These are phyloP conservation scores for Agrypnia vestita DNA, from an alignment of 1,140 invertebrate genomes.

Conservation along the genomic window DNA sequence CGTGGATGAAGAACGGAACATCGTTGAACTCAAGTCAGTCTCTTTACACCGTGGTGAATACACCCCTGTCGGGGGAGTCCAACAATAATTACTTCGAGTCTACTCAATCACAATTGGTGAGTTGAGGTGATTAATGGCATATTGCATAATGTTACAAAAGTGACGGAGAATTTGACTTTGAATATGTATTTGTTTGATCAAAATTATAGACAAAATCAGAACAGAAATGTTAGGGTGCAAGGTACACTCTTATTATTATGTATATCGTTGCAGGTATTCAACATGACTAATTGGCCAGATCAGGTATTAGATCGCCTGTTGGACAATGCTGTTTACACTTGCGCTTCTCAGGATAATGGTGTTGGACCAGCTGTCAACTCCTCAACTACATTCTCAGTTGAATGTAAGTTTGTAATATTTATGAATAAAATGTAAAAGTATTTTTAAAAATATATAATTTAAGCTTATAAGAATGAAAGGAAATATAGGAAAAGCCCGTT, in stretches of 20 bases:
- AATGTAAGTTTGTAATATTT: slow-evolving; percentile 81
- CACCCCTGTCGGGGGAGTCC: slow-evolving; percentile 78
- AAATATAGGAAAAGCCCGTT: too few relatives aligned
- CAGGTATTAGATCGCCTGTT: slow-evolving; percentile 81
- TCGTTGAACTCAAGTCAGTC: slow-evolving; percentile 73
- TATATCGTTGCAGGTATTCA: slow-evolving; percentile 73
- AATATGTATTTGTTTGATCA: neutral
- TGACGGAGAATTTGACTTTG: neutral
- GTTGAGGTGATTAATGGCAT: slow-evolving; percentile 50
- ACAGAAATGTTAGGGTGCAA: neutral
- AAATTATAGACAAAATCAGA: neutral
- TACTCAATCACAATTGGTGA: slow-evolving; percentile 85
- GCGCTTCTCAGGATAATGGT: slow-evolving; percentile 82
- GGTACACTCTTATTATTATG: neutral
- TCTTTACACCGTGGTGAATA: slow-evolving; percentile 80
- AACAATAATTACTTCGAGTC: slow-evolving; percentile 89
- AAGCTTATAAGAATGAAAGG: too few relatives aligned
- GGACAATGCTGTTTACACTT: slow-evolving; percentile 89
- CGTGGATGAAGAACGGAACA: slow-evolving; percentile 84
- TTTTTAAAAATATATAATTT: slow-evolving; percentile 1
- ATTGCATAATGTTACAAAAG: neutral
- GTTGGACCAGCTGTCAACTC: slow-evolving; percentile 84
- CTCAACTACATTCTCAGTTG: slow-evolving; percentile 86
- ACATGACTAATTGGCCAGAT: slow-evolving; percentile 87
- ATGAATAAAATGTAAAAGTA: slow-evolving; percentile 15